Conservation (phyloP, 2,888 invertebrate genomes). For the Phymatocera aterrima region DNA sequence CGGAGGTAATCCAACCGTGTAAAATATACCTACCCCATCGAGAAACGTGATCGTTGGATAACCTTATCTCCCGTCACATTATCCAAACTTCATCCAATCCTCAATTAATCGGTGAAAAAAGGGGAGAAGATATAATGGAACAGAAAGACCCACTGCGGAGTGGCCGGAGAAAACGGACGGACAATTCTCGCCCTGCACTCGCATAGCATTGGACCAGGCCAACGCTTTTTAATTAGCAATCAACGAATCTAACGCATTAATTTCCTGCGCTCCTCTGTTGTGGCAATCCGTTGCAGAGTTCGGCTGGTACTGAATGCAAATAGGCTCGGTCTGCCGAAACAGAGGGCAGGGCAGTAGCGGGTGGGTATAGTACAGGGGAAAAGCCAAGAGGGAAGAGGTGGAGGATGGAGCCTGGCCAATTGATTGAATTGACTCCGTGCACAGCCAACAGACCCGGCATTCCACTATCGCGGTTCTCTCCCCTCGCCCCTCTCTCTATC, state of each 20-base stretch:
- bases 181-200: not conserved
- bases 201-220: not conserved
- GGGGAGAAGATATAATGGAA: no score
- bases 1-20: not conserved
- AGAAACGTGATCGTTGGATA: not conserved
- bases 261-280: slow-evolving; percentile 72
- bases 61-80: not conserved
- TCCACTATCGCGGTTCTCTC: slow-evolving; percentile 9
- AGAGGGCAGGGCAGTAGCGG: not conserved
- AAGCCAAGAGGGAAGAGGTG: not conserved
- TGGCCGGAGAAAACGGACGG: no score
- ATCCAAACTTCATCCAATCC: not conserved
- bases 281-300: slow-evolving; percentile 68
- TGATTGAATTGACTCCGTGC: slow-evolving; percentile 72
- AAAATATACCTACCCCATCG: not conserved
- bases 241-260: slow-evolving; percentile 73
- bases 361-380: not conserved
- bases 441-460: slow-evolving; percentile 40
- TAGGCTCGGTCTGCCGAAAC: slow-evolving; percentile 58
- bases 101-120: no score
- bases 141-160: no score
- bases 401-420: slow-evolving; percentile 62
- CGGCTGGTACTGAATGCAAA: slow-evolving; percentile 69
- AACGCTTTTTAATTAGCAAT: slow-evolving; percentile 72
- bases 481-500: no score